Evolutionary conservation across 2,888 invertebrate species (phyloP).

Genomic region (Onthophagus sagittarius): DNA sequence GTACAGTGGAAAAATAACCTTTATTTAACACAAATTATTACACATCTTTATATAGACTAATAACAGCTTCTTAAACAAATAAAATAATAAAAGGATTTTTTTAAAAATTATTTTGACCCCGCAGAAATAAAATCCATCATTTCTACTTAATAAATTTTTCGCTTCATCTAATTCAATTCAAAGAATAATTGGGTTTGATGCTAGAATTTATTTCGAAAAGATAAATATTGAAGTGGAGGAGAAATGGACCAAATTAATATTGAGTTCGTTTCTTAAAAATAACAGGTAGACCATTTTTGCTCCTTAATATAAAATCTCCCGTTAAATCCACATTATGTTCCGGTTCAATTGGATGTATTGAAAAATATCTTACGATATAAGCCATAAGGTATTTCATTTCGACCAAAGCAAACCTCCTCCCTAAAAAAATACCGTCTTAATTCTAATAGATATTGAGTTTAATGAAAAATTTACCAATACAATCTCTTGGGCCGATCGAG

Average conservation of each 20-base stretch:
- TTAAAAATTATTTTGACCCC: too few relatives aligned
- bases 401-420: neutral
- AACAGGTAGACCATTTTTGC: constrained; percentile 5
- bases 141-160: too few relatives aligned
- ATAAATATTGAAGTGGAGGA: too few relatives aligned
- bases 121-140: too few relatives aligned
- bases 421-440: neutral
- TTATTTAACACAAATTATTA: too few relatives aligned
- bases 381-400: neutral
- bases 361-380: neutral
- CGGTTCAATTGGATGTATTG: neutral
- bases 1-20: too few relatives aligned
- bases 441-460: neutral
- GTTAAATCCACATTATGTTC: neutral
- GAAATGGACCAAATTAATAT: neutral
- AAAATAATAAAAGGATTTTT: too few relatives aligned
- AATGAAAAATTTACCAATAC: neutral
- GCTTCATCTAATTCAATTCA: too few relatives aligned
- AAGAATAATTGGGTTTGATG: too few relatives aligned
- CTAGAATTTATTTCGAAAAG: too few relatives aligned
- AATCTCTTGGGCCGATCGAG: neutral
- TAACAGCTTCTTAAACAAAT: too few relatives aligned
- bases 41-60: too few relatives aligned
- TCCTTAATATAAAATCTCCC: neutral
- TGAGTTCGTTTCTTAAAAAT: neutral